Evolutionary conservation across 2,113 vertebrate species (phyloP).

Genomic region (Onychostruthus taczanowskii): DNA sequence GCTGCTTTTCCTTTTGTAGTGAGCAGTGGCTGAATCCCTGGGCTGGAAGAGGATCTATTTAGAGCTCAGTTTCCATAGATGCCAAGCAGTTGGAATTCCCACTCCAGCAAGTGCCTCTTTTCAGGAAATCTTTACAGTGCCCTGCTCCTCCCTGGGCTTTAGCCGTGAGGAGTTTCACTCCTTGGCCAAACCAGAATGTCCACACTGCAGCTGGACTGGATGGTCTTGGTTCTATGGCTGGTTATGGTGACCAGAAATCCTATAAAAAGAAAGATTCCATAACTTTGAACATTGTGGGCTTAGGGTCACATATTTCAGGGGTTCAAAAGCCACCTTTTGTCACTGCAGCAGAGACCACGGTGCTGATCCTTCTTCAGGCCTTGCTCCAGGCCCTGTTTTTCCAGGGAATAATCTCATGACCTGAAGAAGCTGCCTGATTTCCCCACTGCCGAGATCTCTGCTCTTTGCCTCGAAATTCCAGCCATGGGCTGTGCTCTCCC

Average conservation of each 20-base stretch:
- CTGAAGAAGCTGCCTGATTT: not conserved
- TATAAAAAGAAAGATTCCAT: not conserved
- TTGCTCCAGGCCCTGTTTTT: not conserved
- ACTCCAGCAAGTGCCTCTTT: not conserved
- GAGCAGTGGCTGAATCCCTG: not conserved
- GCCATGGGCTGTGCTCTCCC: not conserved
- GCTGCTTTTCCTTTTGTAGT: not conserved
- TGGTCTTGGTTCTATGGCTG: not conserved
- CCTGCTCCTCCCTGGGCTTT: not conserved
- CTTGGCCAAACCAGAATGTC: not conserved
- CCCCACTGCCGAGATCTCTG: not conserved
- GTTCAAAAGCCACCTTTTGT: not conserved
- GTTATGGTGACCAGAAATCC: not conserved
- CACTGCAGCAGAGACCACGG: not conserved
- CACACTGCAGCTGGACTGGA: not conserved
- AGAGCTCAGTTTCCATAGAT: slow-evolving; percentile 2
- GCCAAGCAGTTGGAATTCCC: slow-evolving; percentile 16
- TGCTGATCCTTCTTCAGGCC: not conserved
- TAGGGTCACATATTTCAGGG: not conserved
- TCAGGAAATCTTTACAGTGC: not conserved
- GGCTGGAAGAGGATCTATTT: not conserved
- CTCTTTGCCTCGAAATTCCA: not conserved
- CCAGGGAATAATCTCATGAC: not conserved
- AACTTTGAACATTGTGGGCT: not conserved
- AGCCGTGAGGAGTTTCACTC: not conserved